Conservation (phyloP, 1,140 invertebrate species). For the Drosophila bipectinata region DNA sequence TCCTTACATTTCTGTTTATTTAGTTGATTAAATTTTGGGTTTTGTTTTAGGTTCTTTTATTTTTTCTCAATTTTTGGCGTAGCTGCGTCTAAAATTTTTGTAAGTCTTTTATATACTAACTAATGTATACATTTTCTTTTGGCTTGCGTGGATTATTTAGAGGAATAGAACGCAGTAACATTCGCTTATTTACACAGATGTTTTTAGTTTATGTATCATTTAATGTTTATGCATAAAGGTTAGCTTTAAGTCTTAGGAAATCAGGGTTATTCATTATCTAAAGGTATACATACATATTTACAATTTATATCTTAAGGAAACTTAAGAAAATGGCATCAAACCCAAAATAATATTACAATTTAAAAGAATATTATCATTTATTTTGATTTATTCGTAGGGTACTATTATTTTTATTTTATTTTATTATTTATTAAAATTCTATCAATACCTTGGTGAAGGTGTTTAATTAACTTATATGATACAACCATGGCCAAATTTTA, state of each 20-base stretch:
- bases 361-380: neutral
- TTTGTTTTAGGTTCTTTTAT: conserved; percentile 2
- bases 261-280: conserved; percentile 20
- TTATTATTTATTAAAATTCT: neutral
- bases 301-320: conserved; percentile 49
- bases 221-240: conserved; percentile 14
- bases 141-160: conserved; percentile 38
- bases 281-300: conserved; percentile 52
- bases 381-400: neutral
- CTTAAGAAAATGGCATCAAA: neutral
- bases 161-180: conserved; percentile 52
- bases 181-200: conserved; percentile 60
- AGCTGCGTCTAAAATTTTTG: conserved; percentile 41
- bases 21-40: conserved; percentile 31
- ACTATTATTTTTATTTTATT: neutral
- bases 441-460: neutral
- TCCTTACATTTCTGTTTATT: conserved; percentile 25
- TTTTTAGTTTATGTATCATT: conserved; percentile 18
- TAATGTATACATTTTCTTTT: conserved; percentile 44
- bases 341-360: neutral
- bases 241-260: conserved; percentile 29
- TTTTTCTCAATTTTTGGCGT: conserved; percentile 8
- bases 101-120: conserved; percentile 65
- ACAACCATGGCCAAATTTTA: conserved; percentile 36
- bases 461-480: conserved; percentile 31